Base-by-base conservation (phyloP, 2,888 invertebrate genomes). In the Gerris lacustris region DNA sequence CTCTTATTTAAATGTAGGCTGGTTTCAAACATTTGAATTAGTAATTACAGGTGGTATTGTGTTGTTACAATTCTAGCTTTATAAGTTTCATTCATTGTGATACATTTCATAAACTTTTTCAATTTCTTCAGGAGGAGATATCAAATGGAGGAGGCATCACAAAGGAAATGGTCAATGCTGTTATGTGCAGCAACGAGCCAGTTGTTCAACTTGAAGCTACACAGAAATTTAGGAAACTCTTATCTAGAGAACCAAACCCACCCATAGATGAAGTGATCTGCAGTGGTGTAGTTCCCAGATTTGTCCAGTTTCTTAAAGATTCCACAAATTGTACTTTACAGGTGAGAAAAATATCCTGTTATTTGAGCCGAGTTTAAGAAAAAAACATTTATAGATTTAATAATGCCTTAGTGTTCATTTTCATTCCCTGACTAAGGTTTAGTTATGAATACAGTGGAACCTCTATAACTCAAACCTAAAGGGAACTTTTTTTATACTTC, bases 221-320 rank as follows among this genome's bases (percentile, higher is more conserved):
- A 0, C 89, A 92, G 74, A 87, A 89, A 0, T 94, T 96, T 82
- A 86, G 97, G 72, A 96, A 96, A 82, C 84, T 97, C 69, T 82
- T 97, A 70, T 96, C 96, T 76, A 86, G 91, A 80, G 96, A 97
- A 82, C 96, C 96, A 5, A 94, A 96, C 84, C 97, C 97, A 70
- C 97, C 96, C 5, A 97, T 97, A 76, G 94, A 96, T 81, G 95
- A 95, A 84, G 96, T 97, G 66, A 95, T 97, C 79, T 86, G 89
- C 76, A 92, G 94, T 72, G 96, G 96, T 77, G 93, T 97, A 79
- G 92, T 97, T 75, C 96, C 96, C 62, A 87, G 89, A 82, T 95
- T 97, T 84, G 95, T 97, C 45, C 90, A 91, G 80, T 95, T 96
- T 81, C 84, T 97, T 71, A 87, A 89, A 76, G 88, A 89, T 81